Evolutionary conservation across 2,797 vertebrate genomes (phyloP), one percentile per base, ranked within the genome.

Genomic region (Phyllotis vaccarum): DNA sequence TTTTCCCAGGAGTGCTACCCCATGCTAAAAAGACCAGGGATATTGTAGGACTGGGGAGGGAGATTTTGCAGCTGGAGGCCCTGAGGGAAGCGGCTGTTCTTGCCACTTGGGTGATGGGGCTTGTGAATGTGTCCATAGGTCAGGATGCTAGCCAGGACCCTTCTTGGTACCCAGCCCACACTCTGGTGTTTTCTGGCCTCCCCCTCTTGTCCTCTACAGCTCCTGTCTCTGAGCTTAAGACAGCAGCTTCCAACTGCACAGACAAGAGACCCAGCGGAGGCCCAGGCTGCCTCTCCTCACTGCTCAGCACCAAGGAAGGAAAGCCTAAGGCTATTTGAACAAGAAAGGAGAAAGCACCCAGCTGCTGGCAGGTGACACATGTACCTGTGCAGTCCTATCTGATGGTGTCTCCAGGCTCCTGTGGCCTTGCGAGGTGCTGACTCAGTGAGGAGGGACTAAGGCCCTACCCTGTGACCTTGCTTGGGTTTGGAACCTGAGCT

Each of bases 401-500:
- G 74, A 52, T 7, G 19, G 58, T 29, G 34, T 40, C 72, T 56
- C 27, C 5, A 1, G 13, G 60, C 49, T 54, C 49, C 3, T 3
- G 34, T 27, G 58, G 58, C 58, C 68, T 43, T 72, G 10, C 29
- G 11, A 27, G 29, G 29, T n/a, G 56, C 43, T 8, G 90, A 56
- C 49, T 56, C 62, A 52, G 40, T 12, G 10, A 75, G 58, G 80
- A 89, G 74, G 21, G 22, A 37, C 43, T 16, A 12, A 2, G 24
- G 49, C 62, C 46, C 89, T 34, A 0, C 52, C 70, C 76, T 24
- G 11, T 43, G 9, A 10, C 89, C 29, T 24, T 76, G n/a, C 17
- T 62, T 64, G 68, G 58, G 40, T 95, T 31, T n/a, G 79, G 52
- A 58, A 83, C 34, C 24, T 43, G 89, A 91, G 78, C 66, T 94